These are phyloP conservation scores for Phocides pigmalion DNA, from an alignment of 1,140 invertebrate genomes.

Conservation along the genomic window DNA sequence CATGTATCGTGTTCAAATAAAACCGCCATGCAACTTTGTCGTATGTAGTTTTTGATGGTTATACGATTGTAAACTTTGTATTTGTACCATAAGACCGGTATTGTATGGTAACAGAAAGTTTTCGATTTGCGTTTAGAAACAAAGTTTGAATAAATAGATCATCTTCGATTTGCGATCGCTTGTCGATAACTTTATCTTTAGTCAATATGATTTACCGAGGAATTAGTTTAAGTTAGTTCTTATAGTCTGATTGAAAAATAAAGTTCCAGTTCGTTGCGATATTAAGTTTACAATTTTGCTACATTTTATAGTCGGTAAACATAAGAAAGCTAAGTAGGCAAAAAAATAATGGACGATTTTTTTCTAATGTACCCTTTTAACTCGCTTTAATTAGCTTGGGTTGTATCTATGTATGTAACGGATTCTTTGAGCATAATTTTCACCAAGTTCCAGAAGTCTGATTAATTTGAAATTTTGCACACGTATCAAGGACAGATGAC, in stretches of 20 bases:
- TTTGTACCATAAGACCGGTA: conserved; percentile 14
- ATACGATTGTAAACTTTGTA: conserved; percentile 26
- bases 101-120: conserved; percentile 18
- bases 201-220: neutral
- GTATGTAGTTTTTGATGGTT: conserved; percentile 10
- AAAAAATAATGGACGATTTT: too few species aligned
- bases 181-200: conserved; percentile 41
- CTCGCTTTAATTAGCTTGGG: too few species aligned
- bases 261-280: neutral
- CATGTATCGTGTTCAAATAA: conserved; percentile 41
- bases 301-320: too few species aligned
- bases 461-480: too few species aligned
- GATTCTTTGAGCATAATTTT: too few species aligned
- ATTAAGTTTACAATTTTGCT: too few species aligned
- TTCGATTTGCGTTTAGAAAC: conserved; percentile 25
- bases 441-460: too few species aligned
- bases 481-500: too few species aligned
- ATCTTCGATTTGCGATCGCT: conserved; percentile 38
- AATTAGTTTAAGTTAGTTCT: neutral
- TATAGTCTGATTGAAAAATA: neutral
- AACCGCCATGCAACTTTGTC: conserved; percentile 28
- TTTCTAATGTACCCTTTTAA: too few species aligned
- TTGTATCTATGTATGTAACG: too few species aligned
- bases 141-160: conserved; percentile 44
- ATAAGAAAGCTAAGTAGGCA: too few species aligned